Base-by-base conservation (phyloP, 2,113 vertebrate genomes). In the Megaleporinus macrocephalus region DNA sequence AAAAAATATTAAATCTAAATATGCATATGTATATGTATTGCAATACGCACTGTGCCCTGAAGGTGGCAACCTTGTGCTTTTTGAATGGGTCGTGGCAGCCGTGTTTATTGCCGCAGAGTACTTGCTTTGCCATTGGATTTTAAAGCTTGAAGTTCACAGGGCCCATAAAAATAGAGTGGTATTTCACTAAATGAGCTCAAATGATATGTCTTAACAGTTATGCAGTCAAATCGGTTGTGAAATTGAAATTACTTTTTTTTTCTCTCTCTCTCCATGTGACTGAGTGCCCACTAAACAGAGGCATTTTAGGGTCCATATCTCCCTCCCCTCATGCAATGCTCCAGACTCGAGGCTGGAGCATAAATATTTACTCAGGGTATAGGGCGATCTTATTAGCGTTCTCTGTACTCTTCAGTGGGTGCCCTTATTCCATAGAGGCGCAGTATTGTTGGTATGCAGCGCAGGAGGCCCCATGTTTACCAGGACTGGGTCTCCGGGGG, bases 121-220 rank as follows among this genome's bases (percentile, higher is more conserved):
- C 71, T 84, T 78, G 74, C 81, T 55, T 57, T 76, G 69, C 85
- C 69, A 75, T 73, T 74, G 65, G 85, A 49, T 86, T 89, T 87
- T 82, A 86, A 18, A 57, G 74, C 51, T 83, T 65, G 16, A 26
- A 53, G 77, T 87, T 90, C 87, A 91, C 74, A 84, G 86, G 84
- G 47, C 79, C 86, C 72, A 87, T 91, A 89, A 90, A 89, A 90
- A 84, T 61, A 57, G 75, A 76, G 68, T 83, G 83, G 80, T 88
- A 82, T 90, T 89, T 44, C 0, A 82, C 82, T 88, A 78, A 91
- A 91, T 89, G 83, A 91, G 90, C 84, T 87, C 77, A 84, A 70
- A 86, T 89, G 83, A 86, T 83, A 77, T 51, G 74, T 66, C 84
- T 84, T 88, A 86, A 82, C 73, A 84, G 79, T 87, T 84, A 68